Evolutionary conservation across 2,797 vertebrate genomes (phyloP).

Genomic region (Ctenosaura bakeri): DNA sequence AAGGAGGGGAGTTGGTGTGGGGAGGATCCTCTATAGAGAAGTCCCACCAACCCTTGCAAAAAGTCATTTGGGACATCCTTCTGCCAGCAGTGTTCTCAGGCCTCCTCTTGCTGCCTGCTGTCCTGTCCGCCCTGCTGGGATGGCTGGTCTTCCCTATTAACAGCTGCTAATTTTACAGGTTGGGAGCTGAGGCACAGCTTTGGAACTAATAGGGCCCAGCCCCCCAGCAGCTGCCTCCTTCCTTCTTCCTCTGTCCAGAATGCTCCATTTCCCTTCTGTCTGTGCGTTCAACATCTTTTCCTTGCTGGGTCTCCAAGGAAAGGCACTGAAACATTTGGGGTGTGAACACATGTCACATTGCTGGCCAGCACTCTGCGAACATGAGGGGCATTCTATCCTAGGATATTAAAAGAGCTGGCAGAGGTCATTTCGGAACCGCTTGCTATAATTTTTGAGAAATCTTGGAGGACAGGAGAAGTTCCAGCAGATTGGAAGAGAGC

Average conservation of each 20-base stretch:
- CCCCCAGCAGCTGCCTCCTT: neutral
- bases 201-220: neutral
- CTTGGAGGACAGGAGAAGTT: no score
- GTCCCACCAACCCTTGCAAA: no score
- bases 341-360: neutral
- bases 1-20: no score
- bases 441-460: no score
- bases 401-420: no score
- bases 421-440: no score
- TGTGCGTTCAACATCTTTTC: no score
- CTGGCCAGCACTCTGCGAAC: no score
- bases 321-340: no score
- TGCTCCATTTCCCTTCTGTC: neutral
- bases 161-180: neutral
- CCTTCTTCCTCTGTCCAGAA: neutral
- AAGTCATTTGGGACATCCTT: neutral
- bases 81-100: neutral
- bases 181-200: neutral
- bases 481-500: no score
- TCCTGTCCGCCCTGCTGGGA: neutral
- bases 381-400: neutral
- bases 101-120: neutral
- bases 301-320: neutral
- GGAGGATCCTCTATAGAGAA: no score
- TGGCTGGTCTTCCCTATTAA: neutral